These are phyloP conservation scores for Pseudomugil tenellus DNA, from an alignment of 2,797 vertebrate species.

Conservation along the genomic window DNA sequence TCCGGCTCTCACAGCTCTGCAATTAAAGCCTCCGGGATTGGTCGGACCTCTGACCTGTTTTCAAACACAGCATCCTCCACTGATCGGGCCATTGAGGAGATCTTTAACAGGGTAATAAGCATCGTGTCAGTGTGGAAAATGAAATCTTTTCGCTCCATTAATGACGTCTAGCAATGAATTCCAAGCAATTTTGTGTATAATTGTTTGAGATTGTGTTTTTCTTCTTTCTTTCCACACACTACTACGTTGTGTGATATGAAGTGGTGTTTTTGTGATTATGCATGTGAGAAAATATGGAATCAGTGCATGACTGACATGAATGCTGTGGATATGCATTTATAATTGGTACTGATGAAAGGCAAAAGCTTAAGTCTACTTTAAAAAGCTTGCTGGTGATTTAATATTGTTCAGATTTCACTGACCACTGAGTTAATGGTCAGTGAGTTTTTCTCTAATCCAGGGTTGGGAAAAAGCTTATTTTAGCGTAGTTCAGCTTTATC, in stretches of 20 bases:
- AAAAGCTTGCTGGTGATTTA: background rate
- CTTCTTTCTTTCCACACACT: slow-evolving; percentile 63
- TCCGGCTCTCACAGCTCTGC: slow-evolving; percentile 44
- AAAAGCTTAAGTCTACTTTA: background rate
- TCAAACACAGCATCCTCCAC: slow-evolving; percentile 52
- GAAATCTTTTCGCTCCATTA: slow-evolving; percentile 72
- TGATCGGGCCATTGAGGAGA: slow-evolving; percentile 86
- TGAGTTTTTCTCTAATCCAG: too few species aligned
- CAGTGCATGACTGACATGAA: slow-evolving; percentile 22
- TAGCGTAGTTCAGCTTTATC: too few species aligned
- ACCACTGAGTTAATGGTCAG: too few species aligned
- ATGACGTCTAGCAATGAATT: slow-evolving; percentile 68
- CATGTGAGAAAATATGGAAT: slow-evolving; percentile 76
- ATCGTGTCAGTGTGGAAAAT: slow-evolving; percentile 84
- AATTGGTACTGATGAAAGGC: slow-evolving; percentile 15
- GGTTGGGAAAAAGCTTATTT: too few species aligned
- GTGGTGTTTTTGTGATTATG: slow-evolving; percentile 78
- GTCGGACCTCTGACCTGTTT: slow-evolving; percentile 79
- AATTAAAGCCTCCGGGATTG: slow-evolving; percentile 84
- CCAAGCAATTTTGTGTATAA: slow-evolving; percentile 83
- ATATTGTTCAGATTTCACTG: too few species aligned
- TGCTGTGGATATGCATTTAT: slow-evolving; percentile 14
- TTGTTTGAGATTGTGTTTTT: slow-evolving; percentile 78
- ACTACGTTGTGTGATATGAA: slow-evolving; percentile 68
- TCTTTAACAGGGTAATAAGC: slow-evolving; percentile 93